phyloP scores from a whole-genome alignment of 2,797 vertebrate genomes.

The Sciurus vulgaris region DNA sequence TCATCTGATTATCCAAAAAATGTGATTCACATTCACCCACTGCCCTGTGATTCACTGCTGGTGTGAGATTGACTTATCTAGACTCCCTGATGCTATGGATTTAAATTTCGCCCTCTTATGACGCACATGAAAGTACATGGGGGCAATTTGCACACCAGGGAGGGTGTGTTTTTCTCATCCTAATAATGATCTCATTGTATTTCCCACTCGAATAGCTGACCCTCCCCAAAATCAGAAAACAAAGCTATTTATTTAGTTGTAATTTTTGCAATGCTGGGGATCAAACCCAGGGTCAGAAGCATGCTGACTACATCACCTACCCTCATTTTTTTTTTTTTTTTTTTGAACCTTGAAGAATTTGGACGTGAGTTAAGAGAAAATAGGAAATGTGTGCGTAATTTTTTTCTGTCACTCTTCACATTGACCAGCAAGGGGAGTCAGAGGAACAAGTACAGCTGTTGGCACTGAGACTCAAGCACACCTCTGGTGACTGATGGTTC shows the following conservation, averaged over 20 bases:
- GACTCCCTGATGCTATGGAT: not conserved
- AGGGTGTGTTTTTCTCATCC: not conserved
- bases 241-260: not conserved
- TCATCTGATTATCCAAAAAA: conserved; percentile 31
- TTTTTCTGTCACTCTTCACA: conserved; percentile 60
- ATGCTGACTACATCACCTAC: not conserved
- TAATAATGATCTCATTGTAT: not conserved
- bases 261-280: not conserved
- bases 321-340: not conserved
- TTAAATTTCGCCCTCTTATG: not conserved
- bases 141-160: not conserved
- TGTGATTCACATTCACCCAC: not conserved
- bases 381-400: not conserved
- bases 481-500: not conserved
- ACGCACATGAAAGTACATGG: not conserved
- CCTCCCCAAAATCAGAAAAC: not conserved
- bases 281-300: not conserved
- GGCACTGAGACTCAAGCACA: not conserved
- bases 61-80: not conserved
- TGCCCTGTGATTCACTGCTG: not conserved
- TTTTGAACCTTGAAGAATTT: conserved; percentile 20
- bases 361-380: not conserved
- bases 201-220: not conserved
- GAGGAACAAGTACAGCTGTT: conserved; percentile 69
- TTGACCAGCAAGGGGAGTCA: conserved; percentile 82